Conservation (phyloP, 2,113 vertebrate genomes). For the Corythaeola cristata region DNA sequence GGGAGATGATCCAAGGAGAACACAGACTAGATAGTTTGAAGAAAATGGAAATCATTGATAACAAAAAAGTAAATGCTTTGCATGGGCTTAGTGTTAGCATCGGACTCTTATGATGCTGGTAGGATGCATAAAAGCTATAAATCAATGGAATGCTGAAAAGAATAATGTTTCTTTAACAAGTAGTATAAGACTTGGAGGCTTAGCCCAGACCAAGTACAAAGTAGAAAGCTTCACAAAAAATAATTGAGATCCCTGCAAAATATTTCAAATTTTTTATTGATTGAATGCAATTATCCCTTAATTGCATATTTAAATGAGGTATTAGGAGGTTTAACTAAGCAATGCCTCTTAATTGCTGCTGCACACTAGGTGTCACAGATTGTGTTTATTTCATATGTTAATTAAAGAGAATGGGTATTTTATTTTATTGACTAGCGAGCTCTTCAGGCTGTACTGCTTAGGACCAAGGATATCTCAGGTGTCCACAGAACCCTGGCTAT, state of each 20-base stretch:
- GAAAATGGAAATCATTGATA: constrained; percentile 24
- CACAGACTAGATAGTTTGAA: background rate
- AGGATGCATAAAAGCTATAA: constrained; percentile 53
- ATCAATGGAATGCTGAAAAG: constrained; percentile 28
- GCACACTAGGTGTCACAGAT: constrained; percentile 87
- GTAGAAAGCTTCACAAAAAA: constrained; percentile 76
- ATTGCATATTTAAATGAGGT: constrained; percentile 92
- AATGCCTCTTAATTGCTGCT: constrained; percentile 88
- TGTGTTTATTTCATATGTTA: constrained; percentile 91
- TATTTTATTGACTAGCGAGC: constrained; percentile 81
- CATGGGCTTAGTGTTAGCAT: constrained; percentile 12
- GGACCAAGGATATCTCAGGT: constrained; percentile 76
- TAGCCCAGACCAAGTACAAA: constrained; percentile 57
- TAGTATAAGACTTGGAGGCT: constrained; percentile 29
- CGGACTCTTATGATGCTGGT: constrained; percentile 30
- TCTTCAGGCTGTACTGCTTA: constrained; percentile 77
- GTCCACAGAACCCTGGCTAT: constrained; percentile 68
- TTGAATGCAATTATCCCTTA: constrained; percentile 91
- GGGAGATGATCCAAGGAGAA: constrained; percentile 9
- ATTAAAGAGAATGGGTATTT: constrained; percentile 88
- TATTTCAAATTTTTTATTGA: constrained; percentile 90
- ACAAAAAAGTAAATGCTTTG: constrained; percentile 54
- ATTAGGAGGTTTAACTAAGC: constrained; percentile 90
- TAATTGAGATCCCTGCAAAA: constrained; percentile 81
- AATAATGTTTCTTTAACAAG: constrained; percentile 69